These are phyloP conservation scores for Noturus placidus DNA, from an alignment of 2,113 vertebrate genomes.

Conservation along the genomic window DNA sequence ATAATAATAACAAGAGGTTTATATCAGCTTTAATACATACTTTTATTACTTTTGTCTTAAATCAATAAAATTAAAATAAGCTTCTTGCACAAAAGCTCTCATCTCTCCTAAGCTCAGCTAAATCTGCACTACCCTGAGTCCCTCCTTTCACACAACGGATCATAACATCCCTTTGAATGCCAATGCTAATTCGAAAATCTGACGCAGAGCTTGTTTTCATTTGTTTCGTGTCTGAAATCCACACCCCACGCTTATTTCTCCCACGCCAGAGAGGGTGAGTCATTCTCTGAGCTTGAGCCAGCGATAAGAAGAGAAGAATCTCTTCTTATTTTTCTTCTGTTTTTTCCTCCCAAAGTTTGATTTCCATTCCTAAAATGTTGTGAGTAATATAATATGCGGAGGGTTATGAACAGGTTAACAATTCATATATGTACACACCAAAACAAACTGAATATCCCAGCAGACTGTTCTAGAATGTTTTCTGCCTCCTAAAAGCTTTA, in stretches of 20 bases:
- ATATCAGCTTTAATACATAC: background rate
- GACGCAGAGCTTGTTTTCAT: constrained; percentile 27
- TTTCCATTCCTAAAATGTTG: constrained; percentile 20
- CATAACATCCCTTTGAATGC: constrained; percentile 12
- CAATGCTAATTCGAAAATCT: constrained; percentile 29
- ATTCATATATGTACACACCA: constrained; percentile 13
- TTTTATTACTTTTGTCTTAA: background rate
- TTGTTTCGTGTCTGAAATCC: constrained; percentile 41
- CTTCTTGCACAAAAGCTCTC: background rate
- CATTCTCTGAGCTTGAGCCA: constrained; percentile 22
- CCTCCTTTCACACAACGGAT: constrained; percentile 11
- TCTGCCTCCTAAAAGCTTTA: too few species aligned
- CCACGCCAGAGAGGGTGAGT: constrained; percentile 40
- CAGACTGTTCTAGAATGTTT: background rate
- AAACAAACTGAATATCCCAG: background rate
- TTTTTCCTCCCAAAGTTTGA: background rate
- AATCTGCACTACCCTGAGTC: background rate
- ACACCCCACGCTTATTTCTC: constrained; percentile 40
- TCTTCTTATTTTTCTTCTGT: background rate
- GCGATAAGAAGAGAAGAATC: constrained; percentile 17
- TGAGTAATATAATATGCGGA: background rate
- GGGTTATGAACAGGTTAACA: constrained; percentile 7
- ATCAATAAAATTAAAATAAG: background rate
- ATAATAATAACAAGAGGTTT: background rate
- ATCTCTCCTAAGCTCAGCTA: background rate